These are phyloP conservation scores for Synanthedon tipuliformis DNA, from an alignment of 2,888 invertebrate species.

Conservation along the genomic window DNA sequence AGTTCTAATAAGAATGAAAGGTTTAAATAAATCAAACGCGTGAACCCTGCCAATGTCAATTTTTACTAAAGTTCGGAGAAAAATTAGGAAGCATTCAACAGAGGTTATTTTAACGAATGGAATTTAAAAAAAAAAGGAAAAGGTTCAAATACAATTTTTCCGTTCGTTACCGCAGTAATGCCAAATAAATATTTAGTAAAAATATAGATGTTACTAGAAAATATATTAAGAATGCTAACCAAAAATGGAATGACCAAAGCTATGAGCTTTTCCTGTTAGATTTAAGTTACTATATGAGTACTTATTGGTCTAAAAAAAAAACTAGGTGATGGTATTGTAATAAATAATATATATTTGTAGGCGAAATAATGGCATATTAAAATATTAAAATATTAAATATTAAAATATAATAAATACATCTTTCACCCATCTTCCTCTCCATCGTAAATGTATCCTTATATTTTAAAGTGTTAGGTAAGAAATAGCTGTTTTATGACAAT, in stretches of 20 bases:
- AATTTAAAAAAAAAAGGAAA: not conserved
- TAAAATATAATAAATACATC: conserved; percentile 33
- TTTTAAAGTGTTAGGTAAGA: conserved; percentile 5
- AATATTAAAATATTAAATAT: conserved; percentile 13
- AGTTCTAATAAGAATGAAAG: not conserved
- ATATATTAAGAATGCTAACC: conserved; percentile 31
- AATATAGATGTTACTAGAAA: conserved; percentile 24
- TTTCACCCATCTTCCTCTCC: conserved; percentile 35
- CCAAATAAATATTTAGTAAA: conserved; percentile 42
- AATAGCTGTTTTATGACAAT: conserved; percentile 35
- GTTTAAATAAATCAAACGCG: not conserved
- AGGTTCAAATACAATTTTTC: not conserved
- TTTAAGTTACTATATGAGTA: conserved; percentile 18
- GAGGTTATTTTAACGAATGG: not conserved
- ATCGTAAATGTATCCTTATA: conserved; percentile 33
- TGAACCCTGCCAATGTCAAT: not conserved
- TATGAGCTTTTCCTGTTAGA: conserved; percentile 46
- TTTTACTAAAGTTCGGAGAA: not conserved
- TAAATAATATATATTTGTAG: conserved; percentile 7
- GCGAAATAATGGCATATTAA: conserved; percentile 2
- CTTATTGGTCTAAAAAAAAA: conserved; percentile 8
- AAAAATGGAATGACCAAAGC: conserved; percentile 64
- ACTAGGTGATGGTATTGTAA: conserved; percentile 9
- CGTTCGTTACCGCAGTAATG: conserved; percentile 30
- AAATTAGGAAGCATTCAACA: not conserved